Conservation (phyloP, 2,113 vertebrate genomes). For the Bothrops jararaca region DNA sequence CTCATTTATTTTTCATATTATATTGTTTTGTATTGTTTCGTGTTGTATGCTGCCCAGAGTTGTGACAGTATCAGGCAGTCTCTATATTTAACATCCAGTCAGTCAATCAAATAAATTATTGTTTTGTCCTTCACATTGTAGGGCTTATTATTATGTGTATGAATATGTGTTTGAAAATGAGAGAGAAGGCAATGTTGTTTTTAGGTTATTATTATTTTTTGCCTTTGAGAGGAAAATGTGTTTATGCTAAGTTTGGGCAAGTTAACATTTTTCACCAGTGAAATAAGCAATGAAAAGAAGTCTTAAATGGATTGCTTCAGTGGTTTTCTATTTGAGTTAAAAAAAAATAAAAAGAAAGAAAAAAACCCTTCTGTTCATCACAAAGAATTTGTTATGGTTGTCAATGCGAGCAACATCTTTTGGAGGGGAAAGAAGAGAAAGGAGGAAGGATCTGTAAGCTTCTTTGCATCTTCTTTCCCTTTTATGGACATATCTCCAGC, state of each 20-base stretch:
- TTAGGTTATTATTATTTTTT: background rate
- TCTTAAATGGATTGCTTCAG: background rate
- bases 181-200: background rate
- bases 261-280: fast-evolving
- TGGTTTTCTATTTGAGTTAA: background rate
- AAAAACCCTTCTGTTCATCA: background rate
- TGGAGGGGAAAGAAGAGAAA: background rate
- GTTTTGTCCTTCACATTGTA: background rate
- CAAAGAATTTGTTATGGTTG: background rate
- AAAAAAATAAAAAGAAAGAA: background rate
- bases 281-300: background rate
- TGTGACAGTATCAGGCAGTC: background rate
- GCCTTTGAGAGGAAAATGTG: background rate
- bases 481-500: slow-evolving; percentile 4
- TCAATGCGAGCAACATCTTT: background rate
- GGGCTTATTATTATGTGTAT: background rate
- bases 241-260: background rate
- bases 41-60: background rate
- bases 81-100: background rate
- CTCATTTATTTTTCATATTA: background rate
- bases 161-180: background rate
- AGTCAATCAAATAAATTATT: background rate
- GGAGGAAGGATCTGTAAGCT: fast-evolving
- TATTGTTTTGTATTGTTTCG: background rate
- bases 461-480: background rate